phyloP scores from a whole-genome alignment of 1,140 invertebrate species.

The Bathynomus jamesi region DNA sequence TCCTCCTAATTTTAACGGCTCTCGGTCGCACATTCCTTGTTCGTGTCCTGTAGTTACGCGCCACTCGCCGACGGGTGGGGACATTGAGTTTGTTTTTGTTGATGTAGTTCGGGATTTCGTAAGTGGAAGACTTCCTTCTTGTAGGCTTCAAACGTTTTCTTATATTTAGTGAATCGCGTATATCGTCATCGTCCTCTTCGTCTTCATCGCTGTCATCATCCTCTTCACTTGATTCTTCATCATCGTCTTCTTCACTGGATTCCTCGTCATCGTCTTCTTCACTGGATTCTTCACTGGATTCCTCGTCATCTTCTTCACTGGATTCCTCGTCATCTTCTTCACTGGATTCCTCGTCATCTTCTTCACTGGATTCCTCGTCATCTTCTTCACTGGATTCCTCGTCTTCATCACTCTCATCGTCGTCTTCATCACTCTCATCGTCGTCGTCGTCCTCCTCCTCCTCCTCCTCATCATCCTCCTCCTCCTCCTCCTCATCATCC shows the following conservation, averaged over 20 bases:
- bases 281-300: slow-evolving; percentile 1
- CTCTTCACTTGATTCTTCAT: not conserved
- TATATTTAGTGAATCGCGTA: not conserved
- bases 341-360: slow-evolving; percentile 8
- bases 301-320: slow-evolving; percentile 9
- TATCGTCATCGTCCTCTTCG: not conserved
- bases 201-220: not conserved
- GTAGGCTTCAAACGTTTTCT: not conserved
- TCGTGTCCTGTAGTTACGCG: not conserved
- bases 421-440: not conserved
- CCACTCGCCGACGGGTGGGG: not conserved
- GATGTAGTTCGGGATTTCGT: not conserved
- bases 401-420: not conserved
- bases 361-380: not conserved
- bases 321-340: slow-evolving; percentile 7
- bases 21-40: not conserved
- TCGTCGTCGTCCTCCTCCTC: slow-evolving; percentile 8
- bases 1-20: too few species aligned
- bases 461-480: not conserved
- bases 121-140: not conserved
- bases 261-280: slow-evolving; percentile 15
- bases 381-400: not conserved
- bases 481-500: not conserved
- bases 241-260: slow-evolving; percentile 6
- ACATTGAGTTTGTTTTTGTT: not conserved